These are phyloP conservation scores for Eudyptes chrysolophus DNA, from an alignment of 2,113 vertebrate species.

Conservation along the genomic window DNA sequence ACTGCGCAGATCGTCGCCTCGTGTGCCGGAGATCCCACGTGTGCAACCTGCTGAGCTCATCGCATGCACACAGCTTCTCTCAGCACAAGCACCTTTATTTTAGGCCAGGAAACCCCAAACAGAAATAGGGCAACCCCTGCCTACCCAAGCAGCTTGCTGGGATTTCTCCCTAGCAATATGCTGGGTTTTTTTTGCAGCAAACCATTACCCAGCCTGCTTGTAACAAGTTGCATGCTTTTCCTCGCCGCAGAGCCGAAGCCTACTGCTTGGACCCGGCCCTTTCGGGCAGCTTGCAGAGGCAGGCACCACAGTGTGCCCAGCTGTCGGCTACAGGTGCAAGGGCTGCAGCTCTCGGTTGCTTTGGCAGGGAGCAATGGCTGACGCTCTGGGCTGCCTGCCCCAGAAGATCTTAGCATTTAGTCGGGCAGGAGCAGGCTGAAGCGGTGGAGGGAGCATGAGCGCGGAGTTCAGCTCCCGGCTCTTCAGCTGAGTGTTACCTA, in stretches of 20 bases:
- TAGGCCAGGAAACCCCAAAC: slow-evolving; percentile 17
- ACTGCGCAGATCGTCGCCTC: background rate
- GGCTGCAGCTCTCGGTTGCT: background rate
- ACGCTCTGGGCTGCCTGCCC: background rate
- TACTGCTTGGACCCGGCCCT: rapidly evolving
- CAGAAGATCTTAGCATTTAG: background rate
- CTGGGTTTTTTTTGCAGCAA: background rate
- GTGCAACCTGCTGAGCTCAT: background rate
- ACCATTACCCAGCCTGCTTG: background rate
- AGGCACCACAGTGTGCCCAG: background rate
- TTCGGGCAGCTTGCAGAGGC: background rate
- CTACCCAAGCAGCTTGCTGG: background rate
- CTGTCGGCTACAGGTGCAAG: background rate
- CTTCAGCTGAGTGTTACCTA: background rate
- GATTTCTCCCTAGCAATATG: background rate
- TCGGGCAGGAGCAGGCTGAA: background rate
- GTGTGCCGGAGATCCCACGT: rapidly evolving
- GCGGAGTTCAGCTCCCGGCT: background rate
- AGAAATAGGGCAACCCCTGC: slow-evolving; percentile 1
- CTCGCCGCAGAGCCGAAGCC: background rate
- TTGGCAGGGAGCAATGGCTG: background rate
- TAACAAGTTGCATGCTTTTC: background rate
- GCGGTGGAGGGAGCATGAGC: rapidly evolving
- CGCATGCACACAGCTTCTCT: background rate
- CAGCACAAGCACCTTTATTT: background rate